A percentile compares a stretch with the other conserved stretches of the same genome.
These are phyloP conservation scores for Epicampocera succincta DNA, from an alignment of 2,888 invertebrate genomes.

Conservation along the genomic window DNA sequence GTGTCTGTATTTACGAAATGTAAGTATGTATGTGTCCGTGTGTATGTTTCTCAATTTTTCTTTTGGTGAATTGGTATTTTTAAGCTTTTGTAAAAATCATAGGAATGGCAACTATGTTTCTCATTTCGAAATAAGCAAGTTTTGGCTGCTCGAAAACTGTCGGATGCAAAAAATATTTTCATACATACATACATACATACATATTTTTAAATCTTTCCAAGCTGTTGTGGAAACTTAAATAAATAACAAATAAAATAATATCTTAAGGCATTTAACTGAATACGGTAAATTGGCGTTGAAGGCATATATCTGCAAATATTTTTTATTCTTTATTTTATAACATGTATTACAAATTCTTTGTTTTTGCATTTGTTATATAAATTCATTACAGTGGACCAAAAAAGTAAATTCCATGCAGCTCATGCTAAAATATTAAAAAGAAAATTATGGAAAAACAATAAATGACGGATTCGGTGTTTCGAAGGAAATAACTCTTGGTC, in stretches of 20 bases:
- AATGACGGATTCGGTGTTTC: no score
- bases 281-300: slow-evolving; percentile 51
- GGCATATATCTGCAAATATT: slow-evolving; percentile 46
- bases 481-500: no score
- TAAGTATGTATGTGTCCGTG: slow-evolving; percentile 17
- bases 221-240: slow-evolving; percentile 15
- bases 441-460: not conserved
- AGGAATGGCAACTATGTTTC: no score
- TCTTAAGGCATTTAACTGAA: slow-evolving; percentile 60
- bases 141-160: no score
- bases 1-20: slow-evolving; percentile 29
- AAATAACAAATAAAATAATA: slow-evolving; percentile 41
- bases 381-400: not conserved
- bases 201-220: slow-evolving; percentile 3
- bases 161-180: no score
- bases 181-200: not conserved
- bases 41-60: no score
- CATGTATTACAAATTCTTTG: no score
- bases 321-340: no score
- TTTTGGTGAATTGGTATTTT: no score
- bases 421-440: not conserved
- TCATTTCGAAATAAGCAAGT: no score
- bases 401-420: not conserved
- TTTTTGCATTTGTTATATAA: no score
- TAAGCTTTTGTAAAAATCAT: slow-evolving; percentile 4